Evolutionary conservation across 2,113 vertebrate species (phyloP).

Genomic region (Verasper variegatus): DNA sequence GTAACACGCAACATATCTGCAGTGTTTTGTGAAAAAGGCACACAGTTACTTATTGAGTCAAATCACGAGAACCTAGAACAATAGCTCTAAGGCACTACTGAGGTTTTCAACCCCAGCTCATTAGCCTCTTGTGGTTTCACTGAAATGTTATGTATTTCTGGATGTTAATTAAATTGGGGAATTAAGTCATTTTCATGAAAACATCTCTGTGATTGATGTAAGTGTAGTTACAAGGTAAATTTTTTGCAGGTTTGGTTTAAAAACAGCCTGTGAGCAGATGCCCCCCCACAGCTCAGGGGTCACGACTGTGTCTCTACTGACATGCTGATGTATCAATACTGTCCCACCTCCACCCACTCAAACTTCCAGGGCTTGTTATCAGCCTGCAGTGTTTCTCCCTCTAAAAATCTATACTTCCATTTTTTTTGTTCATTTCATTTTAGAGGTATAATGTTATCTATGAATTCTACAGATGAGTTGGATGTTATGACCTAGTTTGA

Average conservation of each 20-base stretch:
- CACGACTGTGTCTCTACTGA: conserved; percentile 8
- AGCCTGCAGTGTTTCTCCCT: not conserved
- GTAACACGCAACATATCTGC: not conserved
- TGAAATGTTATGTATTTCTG: conserved; percentile 4
- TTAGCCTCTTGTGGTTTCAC: not conserved
- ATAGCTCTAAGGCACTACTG: conserved; percentile 11
- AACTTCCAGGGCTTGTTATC: not conserved
- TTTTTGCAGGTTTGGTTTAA: conserved; percentile 10
- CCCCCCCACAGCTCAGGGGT: conserved; percentile 11
- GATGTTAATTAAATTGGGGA: not conserved
- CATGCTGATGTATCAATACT: conserved; percentile 2
- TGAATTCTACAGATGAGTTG: not conserved
- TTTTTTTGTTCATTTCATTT: not conserved
- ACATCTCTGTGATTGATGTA: not conserved
- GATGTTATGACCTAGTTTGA: not conserved
- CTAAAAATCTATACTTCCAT: not conserved
- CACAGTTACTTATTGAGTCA: conserved; percentile 3
- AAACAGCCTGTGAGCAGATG: conserved; percentile 24
- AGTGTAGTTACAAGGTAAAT: not conserved
- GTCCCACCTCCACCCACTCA: conserved; percentile 10
- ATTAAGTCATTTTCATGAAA: not conserved
- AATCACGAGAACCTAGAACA: conserved; percentile 19
- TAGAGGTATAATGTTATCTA: not conserved
- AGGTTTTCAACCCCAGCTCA: conserved; percentile 16
- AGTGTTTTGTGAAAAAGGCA: not conserved